These are phyloP conservation scores for Zaprionus ghesquierei DNA, from an alignment of 1,140 invertebrate species.

Conservation along the genomic window DNA sequence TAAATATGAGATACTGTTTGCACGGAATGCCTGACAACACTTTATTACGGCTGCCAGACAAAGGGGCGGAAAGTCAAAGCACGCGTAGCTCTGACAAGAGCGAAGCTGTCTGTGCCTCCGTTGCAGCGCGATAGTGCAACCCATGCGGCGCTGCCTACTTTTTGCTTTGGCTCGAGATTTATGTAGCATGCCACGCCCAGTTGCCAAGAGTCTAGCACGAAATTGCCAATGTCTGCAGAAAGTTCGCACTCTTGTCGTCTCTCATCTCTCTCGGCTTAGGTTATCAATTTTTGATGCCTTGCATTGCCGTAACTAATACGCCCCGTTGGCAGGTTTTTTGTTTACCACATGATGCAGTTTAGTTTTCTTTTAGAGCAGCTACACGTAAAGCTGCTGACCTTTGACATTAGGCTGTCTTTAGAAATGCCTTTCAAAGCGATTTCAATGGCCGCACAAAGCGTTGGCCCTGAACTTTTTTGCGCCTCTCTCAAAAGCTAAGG, in stretches of 20 bases:
- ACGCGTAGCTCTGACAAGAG: slow-evolving; percentile 15
- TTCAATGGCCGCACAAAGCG: slow-evolving; percentile 18
- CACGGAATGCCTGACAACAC: slow-evolving; percentile 68
- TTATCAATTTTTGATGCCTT: slow-evolving; percentile 33
- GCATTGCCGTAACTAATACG: slow-evolving; percentile 13
- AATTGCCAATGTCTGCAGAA: slow-evolving; percentile 19
- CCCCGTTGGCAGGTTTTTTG: slow-evolving; percentile 5
- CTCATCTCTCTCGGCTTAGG: not conserved
- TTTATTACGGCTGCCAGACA: slow-evolving; percentile 65
- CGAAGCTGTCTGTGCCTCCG: not conserved
- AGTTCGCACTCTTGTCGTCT: not conserved
- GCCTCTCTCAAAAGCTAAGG: slow-evolving; percentile 24
- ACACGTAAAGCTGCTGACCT: slow-evolving; percentile 35
- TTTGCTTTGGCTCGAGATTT: not conserved
- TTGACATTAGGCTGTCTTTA: slow-evolving; percentile 31
- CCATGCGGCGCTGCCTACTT: not conserved
- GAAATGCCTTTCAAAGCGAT: slow-evolving; percentile 38
- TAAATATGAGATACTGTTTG: slow-evolving; percentile 63
- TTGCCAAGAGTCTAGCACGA: not conserved
- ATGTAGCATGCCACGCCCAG: slow-evolving; percentile 12
- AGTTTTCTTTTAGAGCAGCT: not conserved
- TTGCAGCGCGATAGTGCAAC: not conserved
- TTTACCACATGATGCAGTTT: not conserved
- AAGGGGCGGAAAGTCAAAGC: slow-evolving; percentile 44
- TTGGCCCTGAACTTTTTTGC: slow-evolving; percentile 25